A percentile compares a stretch with the other conserved stretches of the same genome.
phyloP scores from a whole-genome alignment of 2,797 vertebrate genomes.

The Adelosebastes latens region DNA sequence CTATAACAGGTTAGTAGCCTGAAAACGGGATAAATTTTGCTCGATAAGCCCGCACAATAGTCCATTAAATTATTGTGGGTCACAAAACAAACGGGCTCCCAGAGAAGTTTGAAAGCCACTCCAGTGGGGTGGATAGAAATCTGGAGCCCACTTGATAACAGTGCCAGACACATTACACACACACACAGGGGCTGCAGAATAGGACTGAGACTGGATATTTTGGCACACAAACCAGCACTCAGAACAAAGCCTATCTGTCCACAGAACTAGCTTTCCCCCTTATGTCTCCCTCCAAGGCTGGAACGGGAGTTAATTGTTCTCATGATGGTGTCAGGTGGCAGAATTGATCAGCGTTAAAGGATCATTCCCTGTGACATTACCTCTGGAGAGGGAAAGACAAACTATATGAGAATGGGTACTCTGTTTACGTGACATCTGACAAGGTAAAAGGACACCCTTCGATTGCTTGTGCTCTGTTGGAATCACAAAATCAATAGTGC shows the following conservation, averaged over 20 bases:
- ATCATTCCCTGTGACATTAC: constrained; percentile 77
- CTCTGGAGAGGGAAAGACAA: constrained; percentile 67
- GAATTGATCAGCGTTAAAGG: constrained; percentile 80
- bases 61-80: constrained; percentile 61
- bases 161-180: constrained; percentile 63
- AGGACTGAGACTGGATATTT: constrained; percentile 47
- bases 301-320: constrained; percentile 78
- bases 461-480: constrained; percentile 67
- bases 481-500: constrained; percentile 76
- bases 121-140: constrained; percentile 59
- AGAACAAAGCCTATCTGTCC: constrained; percentile 58
- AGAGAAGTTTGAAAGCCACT: constrained; percentile 69
- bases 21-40: constrained; percentile 52
- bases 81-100: constrained; percentile 65
- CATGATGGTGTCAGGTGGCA: constrained; percentile 80
- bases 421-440: constrained; percentile 77
- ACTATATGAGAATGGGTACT: constrained; percentile 66
- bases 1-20: constrained; percentile 48
- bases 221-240: constrained; percentile 51
- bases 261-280: constrained; percentile 48
- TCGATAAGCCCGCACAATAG: constrained; percentile 52
- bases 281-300: constrained; percentile 45
- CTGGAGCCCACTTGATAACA: constrained; percentile 63
- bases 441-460: constrained; percentile 72
- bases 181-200: constrained; percentile 32